Percentiles rank a stretch among this genome's conserved stretches.
phyloP scores from a whole-genome alignment of 2,113 vertebrate species.

The Lichenostomus cassidix region DNA sequence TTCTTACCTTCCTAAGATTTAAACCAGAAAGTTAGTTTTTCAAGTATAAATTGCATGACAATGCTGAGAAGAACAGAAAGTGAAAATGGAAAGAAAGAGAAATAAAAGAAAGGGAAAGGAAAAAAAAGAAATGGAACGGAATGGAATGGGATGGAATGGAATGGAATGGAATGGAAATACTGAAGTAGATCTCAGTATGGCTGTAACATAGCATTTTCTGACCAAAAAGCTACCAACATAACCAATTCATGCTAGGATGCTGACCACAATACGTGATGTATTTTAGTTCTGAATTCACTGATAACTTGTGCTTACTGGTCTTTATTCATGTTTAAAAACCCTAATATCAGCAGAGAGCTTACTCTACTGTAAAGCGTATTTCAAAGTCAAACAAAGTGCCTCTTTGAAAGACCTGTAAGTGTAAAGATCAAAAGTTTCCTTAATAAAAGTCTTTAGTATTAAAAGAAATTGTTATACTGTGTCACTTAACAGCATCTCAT shows the following conservation, averaged over 20 bases:
- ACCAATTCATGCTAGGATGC: not conserved
- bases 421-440: not conserved
- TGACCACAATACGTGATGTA: not conserved
- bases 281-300: not conserved
- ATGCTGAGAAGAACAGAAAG: not conserved
- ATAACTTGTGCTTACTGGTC: not conserved
- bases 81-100: not conserved
- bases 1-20: not conserved
- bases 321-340: not conserved
- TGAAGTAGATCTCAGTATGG: not conserved
- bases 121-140: not conserved
- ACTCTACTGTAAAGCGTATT: not conserved
- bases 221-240: not conserved
- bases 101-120: not conserved
- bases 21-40: not conserved
- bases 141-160: not conserved
- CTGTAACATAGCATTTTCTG: not conserved
- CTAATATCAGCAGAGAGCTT: not conserved
- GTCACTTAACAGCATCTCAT: not conserved
- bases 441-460: not conserved
- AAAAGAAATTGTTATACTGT: not conserved
- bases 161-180: not conserved
- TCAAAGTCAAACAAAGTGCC: not conserved
- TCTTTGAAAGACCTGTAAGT: not conserved
- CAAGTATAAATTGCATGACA: not conserved